A percentile compares a stretch with the other conserved stretches of the same genome.
phyloP scores from a whole-genome alignment of 2,888 invertebrate species.

The Acleris sparsana region DNA sequence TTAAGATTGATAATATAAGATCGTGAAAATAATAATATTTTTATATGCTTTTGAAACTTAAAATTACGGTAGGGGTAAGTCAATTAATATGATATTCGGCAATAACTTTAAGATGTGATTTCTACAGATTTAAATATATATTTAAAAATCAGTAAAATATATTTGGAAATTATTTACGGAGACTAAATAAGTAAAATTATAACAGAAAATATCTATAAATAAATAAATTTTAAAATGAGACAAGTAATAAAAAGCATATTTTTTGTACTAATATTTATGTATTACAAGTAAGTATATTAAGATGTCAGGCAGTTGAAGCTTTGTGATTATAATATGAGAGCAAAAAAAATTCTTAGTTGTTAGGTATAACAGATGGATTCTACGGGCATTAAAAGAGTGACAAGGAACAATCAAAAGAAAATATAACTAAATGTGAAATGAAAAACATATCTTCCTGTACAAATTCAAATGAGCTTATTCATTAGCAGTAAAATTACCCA shows the following conservation, averaged over 20 bases:
- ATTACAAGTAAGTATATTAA: constrained; percentile 42
- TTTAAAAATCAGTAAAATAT: constrained; percentile 39
- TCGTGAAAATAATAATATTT: constrained; percentile 52
- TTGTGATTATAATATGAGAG: constrained; percentile 49
- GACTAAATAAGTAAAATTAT: constrained; percentile 47
- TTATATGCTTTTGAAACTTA: constrained; percentile 50
- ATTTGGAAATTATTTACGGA: constrained; percentile 47
- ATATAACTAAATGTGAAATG: not conserved
- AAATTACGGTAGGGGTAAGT: constrained; percentile 38
- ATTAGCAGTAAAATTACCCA: constrained; percentile 35
- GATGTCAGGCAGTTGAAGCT: constrained; percentile 54
- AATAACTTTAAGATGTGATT: constrained; percentile 70
- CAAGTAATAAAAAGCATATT: constrained; percentile 38
- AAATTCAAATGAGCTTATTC: constrained; percentile 46
- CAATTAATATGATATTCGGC: constrained; percentile 56
- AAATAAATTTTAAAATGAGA: constrained; percentile 39
- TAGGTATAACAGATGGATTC: constrained; percentile 12
- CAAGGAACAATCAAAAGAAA: constrained; percentile 1
- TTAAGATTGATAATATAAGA: constrained; percentile 48
- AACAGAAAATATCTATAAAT: constrained; percentile 38
- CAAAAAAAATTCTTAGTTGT: constrained; percentile 32
- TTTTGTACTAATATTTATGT: constrained; percentile 48
- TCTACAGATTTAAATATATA: constrained; percentile 43
- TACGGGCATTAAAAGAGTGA: constrained; percentile 20
- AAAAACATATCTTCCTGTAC: constrained; percentile 63